Evolutionary conservation across 2,797 vertebrate genomes (phyloP).

Genomic region (Danio aesculapii): DNA sequence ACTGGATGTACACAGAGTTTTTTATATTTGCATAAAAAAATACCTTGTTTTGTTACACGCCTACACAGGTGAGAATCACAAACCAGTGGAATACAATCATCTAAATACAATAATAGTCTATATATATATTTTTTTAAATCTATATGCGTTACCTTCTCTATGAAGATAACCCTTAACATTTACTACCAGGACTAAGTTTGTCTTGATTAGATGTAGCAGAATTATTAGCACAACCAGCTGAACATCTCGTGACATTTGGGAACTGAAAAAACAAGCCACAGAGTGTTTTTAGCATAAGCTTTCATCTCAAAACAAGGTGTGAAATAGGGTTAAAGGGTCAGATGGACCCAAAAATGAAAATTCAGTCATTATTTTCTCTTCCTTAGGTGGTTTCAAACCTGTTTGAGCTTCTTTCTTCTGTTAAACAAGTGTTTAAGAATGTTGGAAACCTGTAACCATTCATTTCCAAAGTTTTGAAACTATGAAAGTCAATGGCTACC

Average conservation of each 20-base stretch:
- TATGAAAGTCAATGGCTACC: too few relatives aligned
- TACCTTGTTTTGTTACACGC: constrained; percentile 8
- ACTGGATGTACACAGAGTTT: background rate
- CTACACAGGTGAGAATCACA: background rate
- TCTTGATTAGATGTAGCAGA: background rate
- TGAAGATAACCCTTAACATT: background rate
- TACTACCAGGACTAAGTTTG: background rate
- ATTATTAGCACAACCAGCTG: too few relatives aligned
- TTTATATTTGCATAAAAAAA: constrained; percentile 14
- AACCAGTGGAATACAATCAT: background rate
- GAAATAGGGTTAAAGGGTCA: background rate
- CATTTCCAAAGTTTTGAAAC: too few relatives aligned
- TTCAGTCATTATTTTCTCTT: too few relatives aligned
- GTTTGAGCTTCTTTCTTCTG: too few relatives aligned
- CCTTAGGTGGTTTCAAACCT: too few relatives aligned
- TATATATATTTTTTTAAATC: background rate
- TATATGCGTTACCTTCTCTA: background rate
- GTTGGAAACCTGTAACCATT: too few relatives aligned
- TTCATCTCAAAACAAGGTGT: background rate
- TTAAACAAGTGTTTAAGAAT: too few relatives aligned
- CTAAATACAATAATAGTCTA: background rate
- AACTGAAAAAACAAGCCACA: background rate
- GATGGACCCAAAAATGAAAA: too few relatives aligned
- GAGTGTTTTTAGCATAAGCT: background rate
- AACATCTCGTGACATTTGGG: background rate